phyloP scores from a whole-genome alignment of 2,888 invertebrate genomes.

The Patella ulyssiponensis region DNA sequence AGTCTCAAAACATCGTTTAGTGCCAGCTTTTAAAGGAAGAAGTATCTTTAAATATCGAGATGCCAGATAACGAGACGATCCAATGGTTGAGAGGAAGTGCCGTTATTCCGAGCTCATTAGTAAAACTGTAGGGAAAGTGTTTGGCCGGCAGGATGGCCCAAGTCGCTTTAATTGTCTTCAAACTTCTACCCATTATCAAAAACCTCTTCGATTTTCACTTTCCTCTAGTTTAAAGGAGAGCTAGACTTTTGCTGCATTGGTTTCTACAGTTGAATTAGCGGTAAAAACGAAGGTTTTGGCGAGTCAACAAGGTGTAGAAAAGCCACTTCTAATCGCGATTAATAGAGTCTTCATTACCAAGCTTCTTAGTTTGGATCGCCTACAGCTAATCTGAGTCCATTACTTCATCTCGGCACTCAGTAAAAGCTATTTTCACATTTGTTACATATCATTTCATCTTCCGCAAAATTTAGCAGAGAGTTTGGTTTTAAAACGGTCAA shows the following conservation, averaged over 20 bases:
- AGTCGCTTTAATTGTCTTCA: background rate
- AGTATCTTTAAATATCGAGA: background rate
- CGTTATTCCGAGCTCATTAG: slow-evolving; percentile 6
- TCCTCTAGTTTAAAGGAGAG: background rate
- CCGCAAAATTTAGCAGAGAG: background rate
- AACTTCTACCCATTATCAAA: background rate
- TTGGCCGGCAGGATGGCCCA: slow-evolving; percentile 1
- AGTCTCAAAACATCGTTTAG: slow-evolving; percentile 6
- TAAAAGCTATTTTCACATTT: background rate
- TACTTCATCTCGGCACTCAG: background rate
- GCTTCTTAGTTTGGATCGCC: background rate
- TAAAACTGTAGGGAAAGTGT: background rate
- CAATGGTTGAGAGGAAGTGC: background rate
- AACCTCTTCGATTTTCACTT: background rate
- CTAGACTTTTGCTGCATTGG: slow-evolving; percentile 4
- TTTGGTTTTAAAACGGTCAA: too few relatives aligned
- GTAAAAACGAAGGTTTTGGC: background rate
- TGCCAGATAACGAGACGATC: background rate
- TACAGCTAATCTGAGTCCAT: background rate
- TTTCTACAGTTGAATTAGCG: background rate
- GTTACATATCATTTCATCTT: slow-evolving; percentile 10
- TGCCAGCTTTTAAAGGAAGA: background rate
- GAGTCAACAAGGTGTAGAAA: background rate
- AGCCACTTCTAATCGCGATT: slow-evolving; percentile 1
- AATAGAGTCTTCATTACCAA: slow-evolving; percentile 5